Base-by-base conservation (phyloP, 2,113 vertebrate species). In the Anguilla rostrata region DNA sequence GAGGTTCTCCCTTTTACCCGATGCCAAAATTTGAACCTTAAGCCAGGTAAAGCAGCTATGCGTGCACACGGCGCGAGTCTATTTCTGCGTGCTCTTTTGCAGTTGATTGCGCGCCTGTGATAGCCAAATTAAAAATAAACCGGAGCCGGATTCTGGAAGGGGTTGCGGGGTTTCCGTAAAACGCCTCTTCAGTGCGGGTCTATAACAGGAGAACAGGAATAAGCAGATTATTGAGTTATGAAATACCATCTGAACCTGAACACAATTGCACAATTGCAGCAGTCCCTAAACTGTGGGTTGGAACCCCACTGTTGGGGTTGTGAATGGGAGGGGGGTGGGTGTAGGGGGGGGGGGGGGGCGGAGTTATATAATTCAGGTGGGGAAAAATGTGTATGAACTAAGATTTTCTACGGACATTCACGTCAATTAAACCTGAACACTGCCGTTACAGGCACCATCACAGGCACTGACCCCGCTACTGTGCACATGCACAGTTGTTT, bases 61-160 rank as follows among this genome's bases (percentile, higher is more conserved):
- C 26, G 60, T 4, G 60, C 60, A 63, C 0, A 75, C n/a, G n/a
- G 71, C 8, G 11, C 71, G 8, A 1, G 26, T 34, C 71, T 34
- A 75, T 75, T 75, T 34, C 71, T 75, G n/a, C 7, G 11, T 34
- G 26, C n/a, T 75, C 71, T 2, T 34, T 75, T 75, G n/a, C n/a
- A 29, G 71, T 34, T 34, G 71, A 71, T 71, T 71, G 63, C 20
- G 5, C 7, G 63, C 20, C 26, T 71, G 20, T n/a, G 63, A 75
- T n/a, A 75, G 60, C 71, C 26, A 75, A 75, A 34, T 75, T 75
- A 75, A 34, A 75, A 75, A 75, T 75, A 75, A 75, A 75, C 71
- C 29, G 63, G 71, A 34, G n/a, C 34, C n/a, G 12, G 71, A 75
- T 75, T 5, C 26, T n/a, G 71, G 9, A n/a, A 75, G 26, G n/a